Base-by-base conservation (phyloP, 2,888 invertebrate genomes). In the Platycnemis pennipes region DNA sequence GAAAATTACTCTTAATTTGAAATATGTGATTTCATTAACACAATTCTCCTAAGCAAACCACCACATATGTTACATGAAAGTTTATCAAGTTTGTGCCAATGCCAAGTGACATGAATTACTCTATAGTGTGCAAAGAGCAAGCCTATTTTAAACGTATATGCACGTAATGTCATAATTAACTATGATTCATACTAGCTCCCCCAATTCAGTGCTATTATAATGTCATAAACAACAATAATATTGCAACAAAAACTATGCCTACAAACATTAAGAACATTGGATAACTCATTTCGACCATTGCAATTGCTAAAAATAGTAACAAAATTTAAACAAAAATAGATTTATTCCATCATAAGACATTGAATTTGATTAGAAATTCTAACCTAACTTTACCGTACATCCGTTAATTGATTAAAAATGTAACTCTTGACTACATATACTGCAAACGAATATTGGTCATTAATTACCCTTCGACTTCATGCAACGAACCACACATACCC, bases 291-390 rank as follows among this genome's bases (percentile, higher is more conserved):
- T 77, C 37, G 31, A 3, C 77, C 31, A 77, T 4, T 8, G 37
- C 37, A 16, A 77, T 31, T 16, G 7, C 77, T 37, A 37, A 77
- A 77, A 77, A 77, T 11, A 37, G 77, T 37, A 77, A 77, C 31
- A 77, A 77, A 77, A 37, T 77, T 37, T 77, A 37, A 77, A 77
- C 31, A 77, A 77, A 77, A 77, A 77, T 77, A 77, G 11, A 77
- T 16, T 77, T 37, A 77, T 26, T 77, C 13, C 77, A 37, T 37
- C 11, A 37, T 37, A 37, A 77, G 69, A 77, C 8, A 31, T 77
- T 37, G 8, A 77, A 77, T 31, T 37, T 77, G 31, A 77, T 77
- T 77, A 77, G 77, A 77, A 77, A 77, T 77, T 31, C 77, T 77
- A 77, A 37, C 77, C 77, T 77, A 77, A 7, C 11, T 16, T 37